Base-by-base conservation (phyloP, 53 echinoderm and acorn worm genomes). In the Arbacia lixula region DNA sequence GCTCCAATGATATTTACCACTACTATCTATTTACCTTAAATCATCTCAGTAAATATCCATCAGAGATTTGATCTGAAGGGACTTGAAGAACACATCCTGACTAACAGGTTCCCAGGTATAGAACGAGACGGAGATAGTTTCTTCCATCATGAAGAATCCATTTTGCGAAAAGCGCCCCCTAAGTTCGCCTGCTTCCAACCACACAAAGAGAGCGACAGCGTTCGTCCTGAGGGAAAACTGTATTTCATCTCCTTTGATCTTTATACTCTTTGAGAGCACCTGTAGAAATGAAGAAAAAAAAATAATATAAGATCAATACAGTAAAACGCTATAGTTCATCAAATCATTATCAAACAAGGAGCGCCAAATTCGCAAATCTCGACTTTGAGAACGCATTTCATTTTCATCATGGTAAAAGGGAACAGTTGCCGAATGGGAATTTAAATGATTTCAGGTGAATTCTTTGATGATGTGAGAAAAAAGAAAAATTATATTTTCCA, bases 101-200 rank as follows among this genome's bases (percentile, higher is more conserved):
- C 77, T 85, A 37, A 86, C 88, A 16, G 75, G 20, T 52, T 88
- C 81, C 93, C 93, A 93, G 0, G 91, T 84, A 53, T 85, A 85
- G 39, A 93, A 96, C n/a, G 51, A 26, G 22, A 91, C 87, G 0
- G 67, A 52, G 0, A 78, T 12, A 16, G 35, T 32, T 24, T 53
- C 58, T 17, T 83, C 42, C 28, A 87, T 46, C 85, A 93, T 85
- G 9, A 96, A 64, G 80, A 96, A 96, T 12, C 97, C 97, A 36
- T 96, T 96, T 19, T 90, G 63, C 14, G 91, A 93, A 39, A 96
- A 96, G 51, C 92, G 85, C 17, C 97, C 97, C 55, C 61, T 37
- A 28, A 89, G 84, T 5, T 68, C 51, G 3, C 60, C 80, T 4
- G 88, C 85, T 14, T 93, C 91, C 62, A 96, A 43, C 97, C 97